These are phyloP conservation scores for Drosophila miranda DNA, from an alignment of 1,140 invertebrate species.

Conservation along the genomic window DNA sequence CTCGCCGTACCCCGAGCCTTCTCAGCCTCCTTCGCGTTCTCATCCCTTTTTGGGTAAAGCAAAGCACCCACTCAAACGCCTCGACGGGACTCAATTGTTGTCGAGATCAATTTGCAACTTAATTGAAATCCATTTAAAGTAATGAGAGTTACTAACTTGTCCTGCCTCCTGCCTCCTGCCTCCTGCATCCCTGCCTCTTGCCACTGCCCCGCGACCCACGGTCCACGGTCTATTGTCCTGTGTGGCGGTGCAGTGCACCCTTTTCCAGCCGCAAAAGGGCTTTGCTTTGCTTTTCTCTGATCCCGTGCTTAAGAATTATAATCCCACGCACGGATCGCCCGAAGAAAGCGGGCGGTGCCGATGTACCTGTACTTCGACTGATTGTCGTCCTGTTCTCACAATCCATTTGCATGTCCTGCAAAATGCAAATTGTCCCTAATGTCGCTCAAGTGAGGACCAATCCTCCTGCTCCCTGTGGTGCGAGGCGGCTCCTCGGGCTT, in stretches of 20 bases:
- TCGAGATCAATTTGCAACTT: slow-evolving; percentile 81
- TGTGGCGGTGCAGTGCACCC: slow-evolving; percentile 11
- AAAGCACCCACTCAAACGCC: slow-evolving; percentile 64
- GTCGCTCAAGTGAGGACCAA: slow-evolving; percentile 40
- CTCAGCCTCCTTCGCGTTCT: not conserved
- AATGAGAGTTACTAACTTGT: slow-evolving; percentile 81
- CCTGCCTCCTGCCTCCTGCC: slow-evolving; percentile 15
- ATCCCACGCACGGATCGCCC: slow-evolving; percentile 28
- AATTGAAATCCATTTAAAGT: slow-evolving; percentile 82
- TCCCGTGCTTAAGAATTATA: slow-evolving; percentile 74
- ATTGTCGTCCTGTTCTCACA: slow-evolving; percentile 36
- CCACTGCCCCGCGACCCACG: not conserved
- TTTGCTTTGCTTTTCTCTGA: slow-evolving; percentile 40
- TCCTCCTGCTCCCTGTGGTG: slow-evolving; percentile 28
- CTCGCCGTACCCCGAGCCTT: not conserved
- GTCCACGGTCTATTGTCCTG: slow-evolving; percentile 19
- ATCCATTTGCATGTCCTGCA: slow-evolving; percentile 56
- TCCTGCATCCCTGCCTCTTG: slow-evolving; percentile 10
- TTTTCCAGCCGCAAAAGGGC: slow-evolving; percentile 21
- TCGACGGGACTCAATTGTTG: slow-evolving; percentile 78
- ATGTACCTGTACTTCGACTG: slow-evolving; percentile 1
- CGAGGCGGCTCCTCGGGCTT: slow-evolving; percentile 5
- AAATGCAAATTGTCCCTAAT: slow-evolving; percentile 72
- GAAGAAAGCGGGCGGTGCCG: not conserved
- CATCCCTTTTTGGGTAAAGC: slow-evolving; percentile 12